Percentiles rank a stretch among this genome's conserved stretches.
phyloP scores from a whole-genome alignment of 2,888 invertebrate genomes.

The Drosophila anomalipes region DNA sequence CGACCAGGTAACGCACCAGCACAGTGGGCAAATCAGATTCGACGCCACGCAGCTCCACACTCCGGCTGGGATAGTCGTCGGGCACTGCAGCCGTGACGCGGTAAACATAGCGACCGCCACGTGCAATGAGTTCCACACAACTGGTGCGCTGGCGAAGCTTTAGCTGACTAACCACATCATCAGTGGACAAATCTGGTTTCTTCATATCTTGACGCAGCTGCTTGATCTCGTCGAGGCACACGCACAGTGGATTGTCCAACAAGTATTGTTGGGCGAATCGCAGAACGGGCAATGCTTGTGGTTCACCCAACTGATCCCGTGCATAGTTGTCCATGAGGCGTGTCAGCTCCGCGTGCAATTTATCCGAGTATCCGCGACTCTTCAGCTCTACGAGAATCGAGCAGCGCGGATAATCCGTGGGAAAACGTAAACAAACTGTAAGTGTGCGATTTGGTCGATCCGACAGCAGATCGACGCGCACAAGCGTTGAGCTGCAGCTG shows the following conservation, averaged over 20 bases:
- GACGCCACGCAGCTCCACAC: conserved; percentile 86
- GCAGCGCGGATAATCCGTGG: conserved; percentile 87
- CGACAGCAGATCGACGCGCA: conserved; percentile 89
- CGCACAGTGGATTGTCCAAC: conserved; percentile 89
- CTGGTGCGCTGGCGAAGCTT: conserved; percentile 90
- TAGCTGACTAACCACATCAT: conserved; percentile 86
- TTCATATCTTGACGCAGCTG: conserved; percentile 86
- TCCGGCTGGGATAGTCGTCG: conserved; percentile 88
- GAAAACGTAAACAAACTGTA: conserved; percentile 89
- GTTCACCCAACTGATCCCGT: conserved; percentile 87
- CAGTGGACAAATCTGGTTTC: conserved; percentile 11
- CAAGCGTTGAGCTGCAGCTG: conserved; percentile 88
- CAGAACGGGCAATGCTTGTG: conserved; percentile 87
- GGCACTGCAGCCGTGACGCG: conserved; percentile 88
- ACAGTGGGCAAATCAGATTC: conserved; percentile 89
- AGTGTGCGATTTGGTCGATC: conserved; percentile 87
- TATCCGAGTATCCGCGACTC: conserved; percentile 89
- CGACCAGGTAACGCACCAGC: conserved; percentile 87
- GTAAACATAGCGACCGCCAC: conserved; percentile 88
- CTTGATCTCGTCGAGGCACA: conserved; percentile 90
- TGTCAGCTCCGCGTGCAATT: conserved; percentile 87
- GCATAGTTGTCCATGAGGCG: conserved; percentile 87
- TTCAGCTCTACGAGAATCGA: conserved; percentile 89
- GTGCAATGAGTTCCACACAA: conserved; percentile 87
- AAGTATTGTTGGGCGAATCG: conserved; percentile 88